Base-by-base conservation (phyloP, 1,140 invertebrate species). In the Stegodyphus dumicola region DNA sequence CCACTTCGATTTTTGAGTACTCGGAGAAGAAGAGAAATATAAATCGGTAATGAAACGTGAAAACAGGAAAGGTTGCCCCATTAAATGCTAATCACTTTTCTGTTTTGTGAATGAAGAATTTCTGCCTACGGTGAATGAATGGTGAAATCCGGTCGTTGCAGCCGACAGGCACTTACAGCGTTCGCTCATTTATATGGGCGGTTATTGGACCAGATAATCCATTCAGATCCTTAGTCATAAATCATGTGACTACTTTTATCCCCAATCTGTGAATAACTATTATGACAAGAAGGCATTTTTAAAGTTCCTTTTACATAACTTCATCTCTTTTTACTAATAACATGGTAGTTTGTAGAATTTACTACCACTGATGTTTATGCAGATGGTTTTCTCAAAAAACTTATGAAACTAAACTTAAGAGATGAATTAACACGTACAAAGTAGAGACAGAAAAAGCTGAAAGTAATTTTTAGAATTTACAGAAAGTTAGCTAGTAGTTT, bases 161-260 rank as follows among this genome's bases (percentile, higher is more conserved):
- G 73, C 52, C 56, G 73, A 75, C 73, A 75, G 73, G 53, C 73
- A 33, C 54, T 64, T 33, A 15, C 54, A 75, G 13, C 73, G 54
- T 75, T 75, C 10, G 4, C 54, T 75, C 49, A n/a, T 75, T 75
- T 60, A 75, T 60, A 13, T 48, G 73, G 13, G 48, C 54, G 33
- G 73, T 75, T 75, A 75, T 75, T 75, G 73, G 73, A 13, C 54
- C 17, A 15, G 54, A 75, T 75, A 75, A 75, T 54, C 73, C 60
- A 51, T 56, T 10, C 10, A 64, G 33, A 48, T 7, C 54, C n/a
- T 54, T 18, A 13, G 17, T 75, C 52, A 75, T 75, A 75, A 75
- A 75, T 75, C 73, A 75, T n/a, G 73, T 10, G 52, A 51, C 15
- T 33, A 33, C 33, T 33, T 33, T 3, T 33, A 33, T 33, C 33